phyloP scores from a whole-genome alignment of 2,888 invertebrate species.

The Oasisia sp. region DNA sequence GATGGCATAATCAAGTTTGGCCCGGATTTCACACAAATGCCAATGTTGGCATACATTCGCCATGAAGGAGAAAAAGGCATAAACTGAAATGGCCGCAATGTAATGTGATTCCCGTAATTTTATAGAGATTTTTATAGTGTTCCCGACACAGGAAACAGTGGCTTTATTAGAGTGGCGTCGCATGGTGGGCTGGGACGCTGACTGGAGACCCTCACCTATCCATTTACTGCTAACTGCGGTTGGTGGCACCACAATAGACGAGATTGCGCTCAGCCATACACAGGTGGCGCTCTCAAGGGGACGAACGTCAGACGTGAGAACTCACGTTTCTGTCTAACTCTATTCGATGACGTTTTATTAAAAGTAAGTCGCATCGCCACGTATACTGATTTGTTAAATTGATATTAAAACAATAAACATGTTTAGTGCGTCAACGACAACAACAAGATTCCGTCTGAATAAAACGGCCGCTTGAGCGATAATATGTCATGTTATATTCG shows the following conservation, averaged over 20 bases:
- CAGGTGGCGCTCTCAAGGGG: conserved; percentile 13
- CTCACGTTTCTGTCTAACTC: conserved; percentile 4
- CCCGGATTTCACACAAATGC: too few species aligned
- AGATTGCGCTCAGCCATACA: background rate
- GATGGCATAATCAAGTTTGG: too few species aligned
- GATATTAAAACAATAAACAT: background rate
- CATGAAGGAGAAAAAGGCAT: too few species aligned
- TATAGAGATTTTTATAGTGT: too few species aligned
- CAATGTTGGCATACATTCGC: too few species aligned
- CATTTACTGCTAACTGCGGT: background rate
- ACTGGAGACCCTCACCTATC: too few species aligned
- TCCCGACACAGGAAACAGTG: too few species aligned
- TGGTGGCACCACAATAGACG: background rate
- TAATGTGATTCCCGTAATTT: too few species aligned
- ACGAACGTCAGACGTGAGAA: background rate
- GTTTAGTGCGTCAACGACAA: background rate
- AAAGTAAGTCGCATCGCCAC: conserved; percentile 6
- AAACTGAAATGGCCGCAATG: too few species aligned
- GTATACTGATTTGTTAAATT: conserved; percentile 8
- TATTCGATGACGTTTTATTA: background rate
- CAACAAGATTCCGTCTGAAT: background rate
- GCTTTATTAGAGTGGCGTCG: background rate
- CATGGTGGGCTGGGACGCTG: background rate
- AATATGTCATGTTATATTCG: conserved; percentile 13
- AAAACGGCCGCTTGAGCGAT: background rate